Evolutionary conservation across 2,113 vertebrate genomes (phyloP).

Genomic region (Corynorhinus townsendii): DNA sequence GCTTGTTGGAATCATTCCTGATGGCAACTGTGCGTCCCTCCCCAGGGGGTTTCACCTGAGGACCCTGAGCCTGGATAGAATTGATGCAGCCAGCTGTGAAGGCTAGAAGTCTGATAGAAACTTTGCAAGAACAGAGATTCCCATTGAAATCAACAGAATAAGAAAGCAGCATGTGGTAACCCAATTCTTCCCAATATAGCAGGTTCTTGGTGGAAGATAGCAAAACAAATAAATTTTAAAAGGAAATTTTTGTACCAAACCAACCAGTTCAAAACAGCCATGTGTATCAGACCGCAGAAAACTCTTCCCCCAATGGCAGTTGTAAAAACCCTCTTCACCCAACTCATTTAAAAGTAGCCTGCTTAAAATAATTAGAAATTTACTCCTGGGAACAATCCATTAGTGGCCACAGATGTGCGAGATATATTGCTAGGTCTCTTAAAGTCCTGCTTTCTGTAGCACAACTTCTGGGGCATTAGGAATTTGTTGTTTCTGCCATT

Average conservation of each 20-base stretch:
- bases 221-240: slow-evolving; percentile 70
- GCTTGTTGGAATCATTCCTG: not conserved
- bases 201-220: slow-evolving; percentile 70
- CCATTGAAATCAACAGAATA: slow-evolving; percentile 52
- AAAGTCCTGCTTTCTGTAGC: slow-evolving; percentile 57
- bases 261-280: slow-evolving; percentile 65
- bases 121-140: slow-evolving; percentile 56
- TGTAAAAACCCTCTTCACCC: slow-evolving; percentile 71
- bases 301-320: slow-evolving; percentile 72
- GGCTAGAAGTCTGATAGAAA: slow-evolving; percentile 80
- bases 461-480: slow-evolving; percentile 15
- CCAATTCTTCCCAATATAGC: slow-evolving; percentile 67
- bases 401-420: slow-evolving; percentile 74
- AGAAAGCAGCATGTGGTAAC: slow-evolving; percentile 59
- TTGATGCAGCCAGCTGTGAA: slow-evolving; percentile 77
- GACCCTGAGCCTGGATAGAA: slow-evolving; percentile 76
- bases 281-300: slow-evolving; percentile 74
- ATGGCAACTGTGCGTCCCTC: slow-evolving; percentile 64
- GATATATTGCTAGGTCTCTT: slow-evolving; percentile 60
- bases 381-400: slow-evolving; percentile 77
- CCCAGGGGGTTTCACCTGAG: slow-evolving; percentile 68
- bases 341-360: slow-evolving; percentile 81
- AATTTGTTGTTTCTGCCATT: not conserved
- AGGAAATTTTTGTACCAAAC: slow-evolving; percentile 57
- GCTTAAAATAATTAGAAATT: slow-evolving; percentile 81